Conservation (phyloP, 2,797 vertebrate species). For the Labeo calbasu region DNA sequence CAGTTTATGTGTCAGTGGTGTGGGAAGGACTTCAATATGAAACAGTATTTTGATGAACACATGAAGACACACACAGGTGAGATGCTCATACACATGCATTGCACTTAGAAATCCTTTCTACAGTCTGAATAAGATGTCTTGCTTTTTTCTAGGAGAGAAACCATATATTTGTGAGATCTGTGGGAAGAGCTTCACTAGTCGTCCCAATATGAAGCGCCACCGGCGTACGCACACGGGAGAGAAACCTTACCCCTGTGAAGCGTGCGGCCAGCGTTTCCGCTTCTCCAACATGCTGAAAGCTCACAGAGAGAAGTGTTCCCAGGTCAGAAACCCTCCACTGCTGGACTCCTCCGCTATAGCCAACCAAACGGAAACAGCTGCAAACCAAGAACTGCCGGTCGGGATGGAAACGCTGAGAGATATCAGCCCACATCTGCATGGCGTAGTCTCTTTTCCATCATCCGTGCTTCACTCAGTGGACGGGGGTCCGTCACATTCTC, state of each 20-base stretch:
- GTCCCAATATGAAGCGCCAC: conserved; percentile 98
- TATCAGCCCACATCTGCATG: conserved; percentile 50
- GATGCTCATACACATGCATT: too few relatives aligned
- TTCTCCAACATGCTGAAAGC: conserved; percentile 99
- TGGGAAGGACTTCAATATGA: conserved; percentile 85
- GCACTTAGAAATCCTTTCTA: not conserved
- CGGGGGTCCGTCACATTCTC: conserved; percentile 77
- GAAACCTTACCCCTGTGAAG: conserved; percentile 93
- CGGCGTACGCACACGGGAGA: conserved; percentile 95
- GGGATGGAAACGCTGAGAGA: conserved; percentile 11
- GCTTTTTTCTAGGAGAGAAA: conserved; percentile 85
- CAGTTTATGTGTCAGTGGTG: conserved; percentile 87
- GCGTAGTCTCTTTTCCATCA: conserved; percentile 69
- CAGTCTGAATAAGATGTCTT: not conserved
- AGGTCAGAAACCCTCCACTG: conserved; percentile 81
- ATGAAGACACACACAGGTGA: conserved; percentile 69
- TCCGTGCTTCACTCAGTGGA: conserved; percentile 79
- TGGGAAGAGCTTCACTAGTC: conserved; percentile 97
- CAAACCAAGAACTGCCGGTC: conserved; percentile 42
- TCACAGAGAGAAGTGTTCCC: conserved; percentile 94
- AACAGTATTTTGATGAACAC: conserved; percentile 83
- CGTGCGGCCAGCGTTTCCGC: conserved; percentile 92
- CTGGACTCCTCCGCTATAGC: conserved; percentile 63
- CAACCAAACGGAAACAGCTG: not conserved
- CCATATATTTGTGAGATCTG: conserved; percentile 98